Base-by-base conservation (phyloP, 2,888 invertebrate genomes). In the Pyralis farinalis region DNA sequence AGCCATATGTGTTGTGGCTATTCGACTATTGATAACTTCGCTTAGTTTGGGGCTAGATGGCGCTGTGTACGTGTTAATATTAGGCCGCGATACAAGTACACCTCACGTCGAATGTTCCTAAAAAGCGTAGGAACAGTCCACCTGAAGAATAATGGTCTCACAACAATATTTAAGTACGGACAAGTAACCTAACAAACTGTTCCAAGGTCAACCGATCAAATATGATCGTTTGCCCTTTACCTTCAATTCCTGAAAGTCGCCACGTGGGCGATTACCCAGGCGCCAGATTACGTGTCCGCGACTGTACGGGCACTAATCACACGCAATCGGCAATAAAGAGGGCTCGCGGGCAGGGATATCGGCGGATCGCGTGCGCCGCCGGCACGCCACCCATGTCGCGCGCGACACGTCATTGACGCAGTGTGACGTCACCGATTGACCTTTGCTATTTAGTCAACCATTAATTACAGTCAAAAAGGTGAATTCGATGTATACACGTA, bases 321-420 rank as follows among this genome's bases (percentile, higher is more conserved):
- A 11, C 21, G 8, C 11, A 16, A n/a, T 20, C 8, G 7, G 22
- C 20, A 28, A 30, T 20, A 20, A 37, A 20, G 30, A 29, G 22
- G 34, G 37, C 45, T 16, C 16, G 16, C 16, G 41, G 45, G 37
- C 41, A 49, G 32, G 43, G 40, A 36, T 50, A 42, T 32, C 27
- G 36, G 34, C 12, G 37, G 45, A 56, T 66, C 61, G 63, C 60
- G 54, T 54, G 42, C 12, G 12, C 16, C 42, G 55, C 43, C 43
- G 54, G 45, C 58, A 61, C 58, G 58, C 55, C 42, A 49, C 20
- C 43, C 21, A 11, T 40, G 45, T 33, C 40, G 35, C 40, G 33
- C 12, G 21, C 31, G 56, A 48, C 57, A 51, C 65, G 70, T 68
- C 68, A 65, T 44, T 53, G 65, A 53, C 61, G 59, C 63, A 63